Percentiles rank a stretch among this genome's conserved stretches.
These are phyloP conservation scores for Meloidogyne exigua DNA, from an alignment of 1,140 invertebrate genomes.

Conservation along the genomic window DNA sequence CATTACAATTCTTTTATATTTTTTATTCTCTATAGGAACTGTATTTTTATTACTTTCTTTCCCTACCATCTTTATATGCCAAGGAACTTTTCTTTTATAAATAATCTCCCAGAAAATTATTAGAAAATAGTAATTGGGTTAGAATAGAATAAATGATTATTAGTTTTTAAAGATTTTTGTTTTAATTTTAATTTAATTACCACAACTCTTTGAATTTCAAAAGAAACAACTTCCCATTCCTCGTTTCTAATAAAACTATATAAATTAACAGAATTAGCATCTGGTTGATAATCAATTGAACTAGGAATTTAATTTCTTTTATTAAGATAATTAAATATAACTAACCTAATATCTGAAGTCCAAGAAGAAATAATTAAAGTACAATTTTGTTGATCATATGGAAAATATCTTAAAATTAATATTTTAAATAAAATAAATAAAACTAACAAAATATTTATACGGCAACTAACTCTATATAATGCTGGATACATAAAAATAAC, in stretches of 20 bases:
- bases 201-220: constrained; percentile 56
- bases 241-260: constrained; percentile 63
- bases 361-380: constrained; percentile 61
- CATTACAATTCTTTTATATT: no score
- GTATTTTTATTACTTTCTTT: no score
- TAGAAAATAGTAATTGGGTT: no score
- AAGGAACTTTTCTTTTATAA: no score
- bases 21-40: no score
- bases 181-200: constrained; percentile 26
- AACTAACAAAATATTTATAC: constrained; percentile 56
- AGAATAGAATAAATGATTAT: no score
- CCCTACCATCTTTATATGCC: no score
- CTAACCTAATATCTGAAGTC: constrained; percentile 50
- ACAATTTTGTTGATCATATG: constrained; percentile 61
- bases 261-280: constrained; percentile 59
- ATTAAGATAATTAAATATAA: neutral
- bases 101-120: no score
- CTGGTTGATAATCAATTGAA: constrained; percentile 59
- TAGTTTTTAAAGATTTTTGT: neutral
- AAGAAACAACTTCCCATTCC: constrained; percentile 63
- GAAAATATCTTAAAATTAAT: constrained; percentile 54
- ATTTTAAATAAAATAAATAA: constrained; percentile 23
- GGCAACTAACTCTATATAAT: constrained; percentile 58
- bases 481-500: constrained; percentile 64
- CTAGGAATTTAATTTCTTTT: constrained; percentile 25